phyloP scores from a whole-genome alignment of 2,888 invertebrate genomes.

The Isotomurus palustris region DNA sequence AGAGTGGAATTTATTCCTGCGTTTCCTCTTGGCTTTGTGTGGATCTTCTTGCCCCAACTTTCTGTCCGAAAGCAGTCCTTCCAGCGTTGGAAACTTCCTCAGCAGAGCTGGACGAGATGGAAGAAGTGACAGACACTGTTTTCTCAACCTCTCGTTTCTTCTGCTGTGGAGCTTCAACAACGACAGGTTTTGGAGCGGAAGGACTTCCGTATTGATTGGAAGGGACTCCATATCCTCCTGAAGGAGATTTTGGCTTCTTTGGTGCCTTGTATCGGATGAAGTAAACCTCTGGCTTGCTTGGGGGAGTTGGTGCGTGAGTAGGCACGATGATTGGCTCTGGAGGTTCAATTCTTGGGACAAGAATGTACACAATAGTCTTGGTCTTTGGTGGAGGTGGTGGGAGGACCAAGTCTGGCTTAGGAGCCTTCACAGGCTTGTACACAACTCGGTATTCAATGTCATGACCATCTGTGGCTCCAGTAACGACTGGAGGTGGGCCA shows the following conservation, averaged over 20 bases:
- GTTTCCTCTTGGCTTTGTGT: too few relatives aligned
- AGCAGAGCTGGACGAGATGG: too few relatives aligned
- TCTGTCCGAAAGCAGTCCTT: too few relatives aligned
- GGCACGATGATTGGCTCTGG: conserved; percentile 61
- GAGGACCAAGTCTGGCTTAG: conserved; percentile 30
- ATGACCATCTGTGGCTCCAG: conserved; percentile 38
- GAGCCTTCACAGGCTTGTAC: conserved; percentile 34
- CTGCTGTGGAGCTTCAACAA: conserved; percentile 25
- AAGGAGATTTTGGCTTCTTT: conserved; percentile 21
- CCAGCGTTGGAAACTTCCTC: too few relatives aligned
- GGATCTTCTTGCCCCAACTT: too few relatives aligned
- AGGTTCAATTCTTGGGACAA: conserved; percentile 27
- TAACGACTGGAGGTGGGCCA: conserved; percentile 36
- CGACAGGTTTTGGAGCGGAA: conserved; percentile 29
- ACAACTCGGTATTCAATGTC: conserved; percentile 39
- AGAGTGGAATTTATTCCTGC: too few relatives aligned
- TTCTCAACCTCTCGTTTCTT: neutral
- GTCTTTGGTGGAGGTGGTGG: conserved; percentile 37
- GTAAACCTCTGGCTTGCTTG: conserved; percentile 70
- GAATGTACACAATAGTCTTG: conserved; percentile 39
- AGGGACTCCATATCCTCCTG: conserved; percentile 3
- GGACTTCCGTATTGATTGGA: conserved; percentile 30
- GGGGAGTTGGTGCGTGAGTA: conserved; percentile 70
- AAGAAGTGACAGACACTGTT: conserved; percentile 11
- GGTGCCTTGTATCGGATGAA: conserved; percentile 43